phyloP scores from a whole-genome alignment of 2,888 invertebrate species.

The Agrotis puta region DNA sequence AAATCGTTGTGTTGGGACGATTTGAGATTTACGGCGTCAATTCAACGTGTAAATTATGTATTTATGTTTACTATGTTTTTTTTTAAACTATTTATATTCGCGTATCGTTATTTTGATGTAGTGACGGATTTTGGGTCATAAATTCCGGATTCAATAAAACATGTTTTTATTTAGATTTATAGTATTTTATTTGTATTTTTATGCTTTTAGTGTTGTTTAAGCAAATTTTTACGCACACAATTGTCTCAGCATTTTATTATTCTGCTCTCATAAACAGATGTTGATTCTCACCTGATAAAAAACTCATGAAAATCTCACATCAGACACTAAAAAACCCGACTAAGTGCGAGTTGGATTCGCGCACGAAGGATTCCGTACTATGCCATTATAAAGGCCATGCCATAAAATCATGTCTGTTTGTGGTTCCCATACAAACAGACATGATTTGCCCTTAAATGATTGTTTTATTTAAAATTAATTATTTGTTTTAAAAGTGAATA shows the following conservation, averaged over 20 bases:
- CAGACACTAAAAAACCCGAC: slow-evolving; percentile 10
- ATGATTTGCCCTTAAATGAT: too few relatives aligned
- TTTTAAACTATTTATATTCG: slow-evolving; percentile 19
- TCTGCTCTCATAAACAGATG: slow-evolving; percentile 8
- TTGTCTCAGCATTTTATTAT: neutral
- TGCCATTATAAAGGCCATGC: too few relatives aligned
- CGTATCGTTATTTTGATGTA: slow-evolving; percentile 25
- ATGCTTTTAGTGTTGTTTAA: neutral
- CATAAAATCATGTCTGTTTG: too few relatives aligned
- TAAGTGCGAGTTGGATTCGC: too few relatives aligned
- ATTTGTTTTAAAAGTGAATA: too few relatives aligned
- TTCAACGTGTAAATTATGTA: slow-evolving; percentile 57
- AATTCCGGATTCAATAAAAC: slow-evolving; percentile 19
- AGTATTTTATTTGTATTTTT: neutral
- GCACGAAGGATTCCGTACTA: too few relatives aligned
- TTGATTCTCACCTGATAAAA: slow-evolving; percentile 27
- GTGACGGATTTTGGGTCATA: slow-evolving; percentile 29
- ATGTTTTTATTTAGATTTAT: neutral
- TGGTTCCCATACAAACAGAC: too few relatives aligned
- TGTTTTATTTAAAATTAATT: too few relatives aligned
- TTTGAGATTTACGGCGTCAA: slow-evolving; percentile 52
- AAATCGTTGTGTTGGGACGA: slow-evolving; percentile 58
- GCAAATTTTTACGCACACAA: too few relatives aligned
- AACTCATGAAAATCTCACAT: slow-evolving; percentile 29
- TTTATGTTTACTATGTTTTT: slow-evolving; percentile 16